Percentiles rank a stretch among this genome's conserved stretches.
phyloP scores from a whole-genome alignment of 2,888 invertebrate genomes.

The Limenitis camilla region DNA sequence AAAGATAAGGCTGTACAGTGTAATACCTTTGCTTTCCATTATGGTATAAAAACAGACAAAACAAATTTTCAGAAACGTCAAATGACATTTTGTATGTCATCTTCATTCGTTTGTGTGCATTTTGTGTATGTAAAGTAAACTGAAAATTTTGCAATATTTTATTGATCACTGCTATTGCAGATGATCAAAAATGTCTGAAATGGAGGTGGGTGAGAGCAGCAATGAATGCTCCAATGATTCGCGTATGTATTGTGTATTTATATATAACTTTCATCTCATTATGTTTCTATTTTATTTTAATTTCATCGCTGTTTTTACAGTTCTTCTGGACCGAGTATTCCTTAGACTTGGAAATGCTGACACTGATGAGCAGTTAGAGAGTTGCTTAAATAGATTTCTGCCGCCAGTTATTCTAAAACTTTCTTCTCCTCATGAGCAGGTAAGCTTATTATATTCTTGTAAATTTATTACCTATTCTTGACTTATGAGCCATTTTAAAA shows the following conservation, averaged over 20 bases:
- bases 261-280: background rate
- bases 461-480: background rate
- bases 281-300: background rate
- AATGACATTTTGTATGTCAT: conserved; percentile 40
- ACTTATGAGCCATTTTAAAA: background rate
- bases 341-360: conserved; percentile 91
- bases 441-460: conserved; percentile 39
- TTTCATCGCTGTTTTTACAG: conserved; percentile 62
- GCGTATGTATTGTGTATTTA: conserved; percentile 39
- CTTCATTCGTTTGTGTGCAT: conserved; percentile 29
- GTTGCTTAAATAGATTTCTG: conserved; percentile 84
- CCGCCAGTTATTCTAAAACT: conserved; percentile 93
- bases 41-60: too few relatives aligned
- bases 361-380: conserved; percentile 90
- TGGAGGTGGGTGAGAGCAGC: conserved; percentile 58
- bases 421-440: conserved; percentile 89
- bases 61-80: too few relatives aligned
- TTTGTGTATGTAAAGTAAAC: conserved; percentile 14
- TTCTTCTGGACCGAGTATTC: conserved; percentile 91
- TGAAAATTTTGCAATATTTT: background rate
- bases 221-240: conserved; percentile 63
- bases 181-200: conserved; percentile 57
- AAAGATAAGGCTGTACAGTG: too few relatives aligned
- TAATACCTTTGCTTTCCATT: too few relatives aligned
- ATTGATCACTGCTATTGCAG: conserved; percentile 12